Conservation (phyloP, 2,113 vertebrate genomes). For the Pycnonotus jocosus region DNA sequence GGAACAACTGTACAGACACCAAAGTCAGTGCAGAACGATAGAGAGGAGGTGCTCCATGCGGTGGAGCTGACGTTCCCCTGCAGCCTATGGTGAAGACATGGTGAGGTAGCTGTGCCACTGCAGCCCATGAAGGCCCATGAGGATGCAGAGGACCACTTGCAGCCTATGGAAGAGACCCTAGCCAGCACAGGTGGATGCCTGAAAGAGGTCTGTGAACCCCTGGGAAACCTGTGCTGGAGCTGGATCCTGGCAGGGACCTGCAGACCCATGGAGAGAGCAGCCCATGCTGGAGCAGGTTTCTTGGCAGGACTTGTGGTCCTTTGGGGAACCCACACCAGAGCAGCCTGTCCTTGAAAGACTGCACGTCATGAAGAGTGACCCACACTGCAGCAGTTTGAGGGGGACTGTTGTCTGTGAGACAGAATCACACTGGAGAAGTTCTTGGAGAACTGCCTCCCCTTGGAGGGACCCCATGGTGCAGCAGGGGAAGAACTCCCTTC, state of each 20-base stretch:
- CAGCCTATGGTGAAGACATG: not conserved
- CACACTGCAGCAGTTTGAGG: not conserved
- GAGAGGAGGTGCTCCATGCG: not conserved
- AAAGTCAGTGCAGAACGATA: not conserved
- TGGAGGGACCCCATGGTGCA: not conserved
- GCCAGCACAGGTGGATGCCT: not conserved
- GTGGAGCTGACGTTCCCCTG: not conserved
- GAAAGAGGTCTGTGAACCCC: not conserved
- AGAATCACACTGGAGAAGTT: rapidly evolving
- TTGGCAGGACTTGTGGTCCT: not conserved
- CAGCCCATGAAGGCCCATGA: not conserved
- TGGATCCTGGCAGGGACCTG: not conserved
- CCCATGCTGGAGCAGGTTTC: not conserved
- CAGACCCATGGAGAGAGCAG: not conserved
- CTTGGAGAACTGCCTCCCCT: not conserved
- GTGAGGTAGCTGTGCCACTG: not conserved
- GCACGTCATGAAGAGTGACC: rapidly evolving
- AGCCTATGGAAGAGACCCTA: rapidly evolving
- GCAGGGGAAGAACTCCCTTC: not conserved
- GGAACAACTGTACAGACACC: not conserved
- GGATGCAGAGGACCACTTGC: not conserved
- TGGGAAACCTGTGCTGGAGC: not conserved
- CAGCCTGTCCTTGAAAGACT: not conserved
- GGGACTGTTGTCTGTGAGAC: rapidly evolving
- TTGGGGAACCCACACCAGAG: rapidly evolving